Percentiles rank a stretch among this genome's conserved stretches.
phyloP scores from a whole-genome alignment of 2,797 vertebrate species.

The Prionace glauca region DNA sequence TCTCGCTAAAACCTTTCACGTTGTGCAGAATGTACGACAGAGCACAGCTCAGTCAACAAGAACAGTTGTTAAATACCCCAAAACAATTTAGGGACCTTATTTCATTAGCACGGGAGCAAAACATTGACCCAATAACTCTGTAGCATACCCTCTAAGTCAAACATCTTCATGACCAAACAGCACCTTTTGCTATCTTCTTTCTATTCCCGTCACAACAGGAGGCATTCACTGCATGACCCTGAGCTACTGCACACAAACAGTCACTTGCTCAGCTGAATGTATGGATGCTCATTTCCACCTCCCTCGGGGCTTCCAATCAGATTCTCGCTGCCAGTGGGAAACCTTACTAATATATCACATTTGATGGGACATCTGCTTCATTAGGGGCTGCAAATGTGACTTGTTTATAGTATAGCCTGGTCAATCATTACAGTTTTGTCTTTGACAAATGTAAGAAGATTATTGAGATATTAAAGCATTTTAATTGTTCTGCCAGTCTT shows the following conservation, averaged over 20 bases:
- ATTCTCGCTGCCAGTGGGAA: not conserved
- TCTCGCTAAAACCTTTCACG: not conserved
- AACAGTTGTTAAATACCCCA: not conserved
- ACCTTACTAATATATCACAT: not conserved
- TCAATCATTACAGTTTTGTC: not conserved
- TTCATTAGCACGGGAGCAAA: not conserved
- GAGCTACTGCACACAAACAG: not conserved
- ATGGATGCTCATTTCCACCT: not conserved
- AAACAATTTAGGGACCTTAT: not conserved
- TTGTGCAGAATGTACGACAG: not conserved
- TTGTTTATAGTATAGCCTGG: not conserved
- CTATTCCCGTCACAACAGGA: not conserved
- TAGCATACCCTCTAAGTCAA: not conserved
- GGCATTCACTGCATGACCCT: not conserved
- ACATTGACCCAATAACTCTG: not conserved
- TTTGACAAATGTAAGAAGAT: not conserved
- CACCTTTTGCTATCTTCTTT: not conserved
- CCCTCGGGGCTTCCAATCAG: not conserved
- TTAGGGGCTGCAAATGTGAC: not conserved
- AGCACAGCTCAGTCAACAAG: not conserved
- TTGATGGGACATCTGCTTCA: conserved; percentile 2
- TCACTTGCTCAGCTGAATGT: not conserved
- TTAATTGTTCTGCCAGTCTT: not conserved
- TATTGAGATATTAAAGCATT: not conserved
- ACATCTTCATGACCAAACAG: not conserved